These are phyloP conservation scores for Megalonaias nervosa DNA, from an alignment of 1,140 invertebrate species.

Conservation along the genomic window DNA sequence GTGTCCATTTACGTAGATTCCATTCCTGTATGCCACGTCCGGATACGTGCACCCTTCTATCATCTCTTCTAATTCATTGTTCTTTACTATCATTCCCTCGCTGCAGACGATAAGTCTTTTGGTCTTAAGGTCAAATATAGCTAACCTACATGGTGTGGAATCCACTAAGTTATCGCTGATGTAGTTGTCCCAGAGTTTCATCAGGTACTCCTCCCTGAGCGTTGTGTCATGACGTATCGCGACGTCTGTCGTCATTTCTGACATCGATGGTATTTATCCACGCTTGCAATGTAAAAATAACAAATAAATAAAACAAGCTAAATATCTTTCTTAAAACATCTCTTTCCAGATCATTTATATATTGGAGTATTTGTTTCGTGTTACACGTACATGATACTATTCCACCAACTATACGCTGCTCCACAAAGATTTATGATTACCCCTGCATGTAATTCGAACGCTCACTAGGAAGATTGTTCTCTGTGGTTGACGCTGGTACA, in stretches of 20 bases:
- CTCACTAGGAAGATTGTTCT: too few relatives aligned
- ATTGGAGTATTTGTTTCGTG: too few relatives aligned
- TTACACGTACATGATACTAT: too few relatives aligned
- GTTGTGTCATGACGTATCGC: conserved; percentile 26
- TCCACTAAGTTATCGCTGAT: conserved; percentile 28
- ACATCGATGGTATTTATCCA: too few relatives aligned
- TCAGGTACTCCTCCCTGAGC: conserved; percentile 26
- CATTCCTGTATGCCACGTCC: conserved; percentile 13
- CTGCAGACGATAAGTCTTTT: conserved; percentile 19
- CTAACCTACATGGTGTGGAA: conserved; percentile 23
- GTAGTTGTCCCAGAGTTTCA: conserved; percentile 33
- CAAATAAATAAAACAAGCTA: too few relatives aligned
- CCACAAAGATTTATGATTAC: too few relatives aligned
- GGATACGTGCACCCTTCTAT: conserved; percentile 22
- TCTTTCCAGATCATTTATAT: too few relatives aligned
- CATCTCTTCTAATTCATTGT: conserved; percentile 28
- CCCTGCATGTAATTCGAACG: too few relatives aligned
- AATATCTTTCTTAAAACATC: too few relatives aligned
- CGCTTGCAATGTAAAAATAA: too few relatives aligned
- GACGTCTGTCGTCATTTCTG: conserved; percentile 9
- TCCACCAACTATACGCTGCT: too few relatives aligned
- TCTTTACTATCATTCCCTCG: conserved; percentile 14
- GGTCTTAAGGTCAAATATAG: conserved; percentile 23
- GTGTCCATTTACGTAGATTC: conserved; percentile 28
- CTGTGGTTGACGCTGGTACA: too few relatives aligned